Percentiles rank a stretch among this genome's conserved stretches.
phyloP scores from a whole-genome alignment of 2,113 vertebrate species.

The Diadophis punctatus region DNA sequence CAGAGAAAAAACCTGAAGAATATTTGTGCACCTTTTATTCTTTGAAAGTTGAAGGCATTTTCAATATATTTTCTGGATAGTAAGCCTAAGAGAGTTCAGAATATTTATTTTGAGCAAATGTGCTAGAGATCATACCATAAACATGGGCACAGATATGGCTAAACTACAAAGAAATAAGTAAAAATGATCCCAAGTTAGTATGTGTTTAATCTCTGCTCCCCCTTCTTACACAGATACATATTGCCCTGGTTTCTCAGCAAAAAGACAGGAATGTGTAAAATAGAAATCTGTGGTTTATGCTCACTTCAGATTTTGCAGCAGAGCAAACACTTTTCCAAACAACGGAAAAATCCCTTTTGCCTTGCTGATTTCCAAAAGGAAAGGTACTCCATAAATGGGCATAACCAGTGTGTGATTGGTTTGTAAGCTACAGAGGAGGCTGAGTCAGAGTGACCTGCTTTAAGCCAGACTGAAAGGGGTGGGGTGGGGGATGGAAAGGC shows the following conservation, averaged over 20 bases:
- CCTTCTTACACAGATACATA: background rate
- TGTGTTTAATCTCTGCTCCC: background rate
- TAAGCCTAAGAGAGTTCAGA: background rate
- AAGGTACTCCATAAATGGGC: constrained; percentile 88
- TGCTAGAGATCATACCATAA: background rate
- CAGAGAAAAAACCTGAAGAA: background rate
- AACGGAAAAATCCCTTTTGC: constrained; percentile 54
- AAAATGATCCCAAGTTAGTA: background rate
- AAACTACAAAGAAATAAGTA: background rate
- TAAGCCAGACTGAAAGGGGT: constrained; percentile 39
- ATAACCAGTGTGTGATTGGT: constrained; percentile 74
- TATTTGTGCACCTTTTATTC: background rate
- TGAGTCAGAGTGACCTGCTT: constrained; percentile 71
- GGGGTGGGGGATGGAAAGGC: background rate
- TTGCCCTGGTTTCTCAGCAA: background rate
- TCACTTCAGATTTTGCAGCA: constrained; percentile 8
- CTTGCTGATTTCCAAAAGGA: constrained; percentile 60
- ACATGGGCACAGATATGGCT: background rate
- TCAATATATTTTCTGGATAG: background rate
- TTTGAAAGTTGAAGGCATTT: background rate
- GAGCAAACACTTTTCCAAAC: constrained; percentile 40
- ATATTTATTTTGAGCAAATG: background rate
- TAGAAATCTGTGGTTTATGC: constrained; percentile 24
- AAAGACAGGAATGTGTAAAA: constrained; percentile 23
- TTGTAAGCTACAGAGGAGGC: constrained; percentile 52